phyloP scores from a whole-genome alignment of 2,797 vertebrate species.

The Sandelia bainsii region DNA sequence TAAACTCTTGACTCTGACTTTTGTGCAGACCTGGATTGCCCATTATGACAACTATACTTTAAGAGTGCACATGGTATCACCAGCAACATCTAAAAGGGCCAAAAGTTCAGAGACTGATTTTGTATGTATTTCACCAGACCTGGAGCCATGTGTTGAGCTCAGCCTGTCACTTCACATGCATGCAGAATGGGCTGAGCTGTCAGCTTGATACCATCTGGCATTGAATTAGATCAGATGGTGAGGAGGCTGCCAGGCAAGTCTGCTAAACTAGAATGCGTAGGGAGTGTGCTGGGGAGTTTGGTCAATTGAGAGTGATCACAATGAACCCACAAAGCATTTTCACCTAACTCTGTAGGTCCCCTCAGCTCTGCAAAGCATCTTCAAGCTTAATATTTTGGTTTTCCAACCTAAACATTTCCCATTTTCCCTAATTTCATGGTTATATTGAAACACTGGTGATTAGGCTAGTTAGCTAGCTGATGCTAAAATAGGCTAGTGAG shows the following conservation, averaged over 20 bases:
- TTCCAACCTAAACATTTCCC: neutral
- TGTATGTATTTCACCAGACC: slow-evolving; percentile 1
- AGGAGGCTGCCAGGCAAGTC: slow-evolving; percentile 23
- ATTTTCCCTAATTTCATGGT: neutral
- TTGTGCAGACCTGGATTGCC: neutral
- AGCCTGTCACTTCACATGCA: slow-evolving; percentile 7
- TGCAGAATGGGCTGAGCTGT: slow-evolving; percentile 26
- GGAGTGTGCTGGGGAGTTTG: neutral
- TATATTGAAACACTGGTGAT: neutral
- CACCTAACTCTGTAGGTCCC: neutral
- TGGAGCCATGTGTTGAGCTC: slow-evolving; percentile 5
- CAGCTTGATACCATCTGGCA: slow-evolving; percentile 36
- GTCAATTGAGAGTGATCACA: neutral
- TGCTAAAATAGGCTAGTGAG: neutral
- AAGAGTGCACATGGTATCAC: too few species aligned
- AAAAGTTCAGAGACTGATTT: neutral
- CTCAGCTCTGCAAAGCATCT: neutral
- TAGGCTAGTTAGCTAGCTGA: neutral
- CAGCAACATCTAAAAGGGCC: neutral
- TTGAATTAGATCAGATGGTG: slow-evolving; percentile 36
- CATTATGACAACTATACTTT: neutral
- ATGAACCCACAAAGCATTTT: neutral
- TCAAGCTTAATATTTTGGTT: neutral
- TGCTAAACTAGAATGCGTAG: neutral
- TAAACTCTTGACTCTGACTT: neutral